Evolutionary conservation across 2,888 invertebrate species (phyloP).

Genomic region (Acleris emargana): DNA sequence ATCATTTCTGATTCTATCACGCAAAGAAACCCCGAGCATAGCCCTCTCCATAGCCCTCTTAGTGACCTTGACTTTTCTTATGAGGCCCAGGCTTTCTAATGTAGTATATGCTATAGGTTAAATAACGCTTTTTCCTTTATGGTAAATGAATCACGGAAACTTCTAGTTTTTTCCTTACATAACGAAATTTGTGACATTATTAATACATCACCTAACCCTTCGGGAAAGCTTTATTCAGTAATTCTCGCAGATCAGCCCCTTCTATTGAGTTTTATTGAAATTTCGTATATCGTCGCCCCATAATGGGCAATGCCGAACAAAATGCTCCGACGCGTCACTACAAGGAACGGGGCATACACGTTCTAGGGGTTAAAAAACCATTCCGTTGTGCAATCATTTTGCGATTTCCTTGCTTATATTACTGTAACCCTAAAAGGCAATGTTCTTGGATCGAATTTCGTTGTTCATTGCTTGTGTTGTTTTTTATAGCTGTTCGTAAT

Average conservation of each 20-base stretch:
- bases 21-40: too few relatives aligned
- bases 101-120: too few relatives aligned
- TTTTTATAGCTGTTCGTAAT: conserved; percentile 7
- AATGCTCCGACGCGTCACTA: conserved; percentile 50
- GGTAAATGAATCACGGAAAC: too few relatives aligned
- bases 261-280: conserved; percentile 73
- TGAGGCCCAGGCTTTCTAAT: too few relatives aligned
- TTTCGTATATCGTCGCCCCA: conserved; percentile 67
- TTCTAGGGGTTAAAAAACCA: conserved; percentile 31
- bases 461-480: conserved; percentile 8
- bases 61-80: too few relatives aligned
- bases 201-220: conserved; percentile 15
- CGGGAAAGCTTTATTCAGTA: conserved; percentile 22
- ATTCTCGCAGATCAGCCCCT: conserved; percentile 40
- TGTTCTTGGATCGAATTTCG: conserved; percentile 8
- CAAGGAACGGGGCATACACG: conserved; percentile 14
- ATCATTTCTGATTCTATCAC: too few relatives aligned
- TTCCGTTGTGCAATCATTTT: conserved; percentile 18
- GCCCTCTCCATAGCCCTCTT: too few relatives aligned
- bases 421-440: conserved; percentile 21
- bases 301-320: conserved; percentile 74
- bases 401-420: conserved; percentile 21
- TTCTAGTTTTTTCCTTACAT: too few relatives aligned
- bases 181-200: neutral
- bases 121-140: too few relatives aligned